phyloP scores from a whole-genome alignment of 2,888 invertebrate genomes.

The Eristalis arbustorum region DNA sequence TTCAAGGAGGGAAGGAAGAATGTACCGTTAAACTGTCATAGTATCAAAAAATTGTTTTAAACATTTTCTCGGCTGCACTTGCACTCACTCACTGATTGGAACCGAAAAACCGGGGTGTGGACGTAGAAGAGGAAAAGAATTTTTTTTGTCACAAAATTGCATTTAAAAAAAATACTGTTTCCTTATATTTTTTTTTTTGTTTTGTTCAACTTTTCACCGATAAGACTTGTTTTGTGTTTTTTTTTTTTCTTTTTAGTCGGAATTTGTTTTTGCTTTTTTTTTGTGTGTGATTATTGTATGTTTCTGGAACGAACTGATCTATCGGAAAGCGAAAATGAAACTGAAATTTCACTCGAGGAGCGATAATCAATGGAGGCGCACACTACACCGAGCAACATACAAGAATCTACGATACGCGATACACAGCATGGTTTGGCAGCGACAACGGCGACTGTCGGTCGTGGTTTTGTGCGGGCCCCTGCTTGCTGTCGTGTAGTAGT shows the following conservation, averaged over 20 bases:
- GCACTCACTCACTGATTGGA: constrained; percentile 25
- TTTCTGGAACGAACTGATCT: constrained; percentile 75
- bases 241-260: constrained; percentile 39
- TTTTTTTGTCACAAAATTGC: constrained; percentile 40
- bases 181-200: constrained; percentile 20
- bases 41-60: constrained; percentile 46
- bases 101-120: constrained; percentile 12
- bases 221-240: constrained; percentile 37
- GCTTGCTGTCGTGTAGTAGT: constrained; percentile 25
- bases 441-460: constrained; percentile 31
- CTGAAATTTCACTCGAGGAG: constrained; percentile 74
- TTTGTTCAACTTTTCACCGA: constrained; percentile 60
- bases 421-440: constrained; percentile 53
- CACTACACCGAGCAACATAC: constrained; percentile 59
- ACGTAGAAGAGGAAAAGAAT: constrained; percentile 11
- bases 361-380: constrained; percentile 72
- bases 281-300: constrained; percentile 70
- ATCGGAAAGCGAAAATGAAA: constrained; percentile 80
- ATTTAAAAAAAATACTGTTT: constrained; percentile 22
- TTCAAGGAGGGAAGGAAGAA: constrained; percentile 31
- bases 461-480: constrained; percentile 18
- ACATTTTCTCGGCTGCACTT: constrained; percentile 33
- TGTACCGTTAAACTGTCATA: constrained; percentile 62
- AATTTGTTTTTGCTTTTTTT: constrained; percentile 55
- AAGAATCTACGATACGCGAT: constrained; percentile 61